These are phyloP conservation scores for Kuschelorhynchus macadamiae DNA, from an alignment of 2,888 invertebrate species.

Conservation along the genomic window DNA sequence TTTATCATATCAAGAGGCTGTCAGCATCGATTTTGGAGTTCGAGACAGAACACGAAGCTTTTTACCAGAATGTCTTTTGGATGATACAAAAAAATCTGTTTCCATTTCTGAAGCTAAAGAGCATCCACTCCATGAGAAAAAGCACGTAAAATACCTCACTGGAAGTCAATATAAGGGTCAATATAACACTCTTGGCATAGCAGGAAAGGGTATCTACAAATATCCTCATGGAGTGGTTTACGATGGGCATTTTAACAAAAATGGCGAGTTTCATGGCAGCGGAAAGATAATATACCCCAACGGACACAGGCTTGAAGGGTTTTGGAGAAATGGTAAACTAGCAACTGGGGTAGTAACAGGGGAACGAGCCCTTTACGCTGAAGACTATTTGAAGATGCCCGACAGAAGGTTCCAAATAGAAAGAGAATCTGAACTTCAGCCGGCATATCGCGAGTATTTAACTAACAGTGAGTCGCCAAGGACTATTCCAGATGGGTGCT, in stretches of 20 bases:
- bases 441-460: constrained; percentile 44
- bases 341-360: neutral
- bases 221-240: constrained; percentile 55
- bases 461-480: constrained; percentile 30
- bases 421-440: constrained; percentile 36
- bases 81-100: too few relatives aligned
- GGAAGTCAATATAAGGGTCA: too few relatives aligned
- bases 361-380: neutral
- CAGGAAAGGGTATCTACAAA: constrained; percentile 46
- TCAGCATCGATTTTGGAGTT: too few relatives aligned
- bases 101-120: too few relatives aligned
- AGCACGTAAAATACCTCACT: too few relatives aligned
- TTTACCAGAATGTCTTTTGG: too few relatives aligned
- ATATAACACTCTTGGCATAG: too few relatives aligned
- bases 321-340: constrained; percentile 52
- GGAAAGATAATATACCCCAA: constrained; percentile 52
- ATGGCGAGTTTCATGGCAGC: constrained; percentile 51
- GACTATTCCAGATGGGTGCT: constrained; percentile 44
- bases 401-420: constrained; percentile 49
- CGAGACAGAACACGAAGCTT: too few relatives aligned
- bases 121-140: too few relatives aligned
- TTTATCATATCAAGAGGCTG: too few relatives aligned
- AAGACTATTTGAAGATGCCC: constrained; percentile 40
- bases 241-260: constrained; percentile 51
- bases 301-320: constrained; percentile 48